Conservation (phyloP, 2,888 invertebrate genomes). For the Criorhina ranunculi region DNA sequence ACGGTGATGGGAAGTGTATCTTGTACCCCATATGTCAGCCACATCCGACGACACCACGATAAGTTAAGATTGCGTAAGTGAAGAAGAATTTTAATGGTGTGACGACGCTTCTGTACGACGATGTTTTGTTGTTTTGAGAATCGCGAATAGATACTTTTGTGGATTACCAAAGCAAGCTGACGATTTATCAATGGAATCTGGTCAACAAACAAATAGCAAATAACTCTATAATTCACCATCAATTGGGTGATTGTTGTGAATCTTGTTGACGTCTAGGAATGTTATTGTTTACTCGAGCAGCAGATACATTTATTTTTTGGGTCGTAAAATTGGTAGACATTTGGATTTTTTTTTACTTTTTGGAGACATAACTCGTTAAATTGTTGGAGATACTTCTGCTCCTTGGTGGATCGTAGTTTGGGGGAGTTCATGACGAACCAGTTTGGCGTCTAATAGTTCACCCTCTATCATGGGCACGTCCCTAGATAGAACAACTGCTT, state of each 20-base stretch:
- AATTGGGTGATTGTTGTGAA: conserved; percentile 19
- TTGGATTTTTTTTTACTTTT: no score
- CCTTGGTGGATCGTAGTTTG: no score
- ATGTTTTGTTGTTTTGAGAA: conserved; percentile 22
- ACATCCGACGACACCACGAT: conserved; percentile 3
- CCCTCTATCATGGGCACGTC: no score
- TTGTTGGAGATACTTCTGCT: no score
- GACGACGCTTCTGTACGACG: neutral
- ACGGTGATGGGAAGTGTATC: neutral
- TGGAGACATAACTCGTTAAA: no score
- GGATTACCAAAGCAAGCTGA: conserved; percentile 19
- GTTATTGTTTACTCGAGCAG: neutral
- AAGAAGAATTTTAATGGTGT: neutral
- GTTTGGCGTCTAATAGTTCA: no score
- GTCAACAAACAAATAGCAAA: conserved; percentile 20
- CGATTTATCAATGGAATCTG: conserved; percentile 41
- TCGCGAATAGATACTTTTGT: neutral
- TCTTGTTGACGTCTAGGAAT: neutral
- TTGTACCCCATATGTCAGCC: neutral
- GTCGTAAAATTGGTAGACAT: no score
- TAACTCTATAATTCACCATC: conserved; percentile 10
- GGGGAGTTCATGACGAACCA: no score
- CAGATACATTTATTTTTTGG: no score
- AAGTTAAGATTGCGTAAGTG: conserved; percentile 11
- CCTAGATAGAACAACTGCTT: no score